phyloP scores from a whole-genome alignment of 1,140 invertebrate species.

The Meloidogyne exigua region DNA sequence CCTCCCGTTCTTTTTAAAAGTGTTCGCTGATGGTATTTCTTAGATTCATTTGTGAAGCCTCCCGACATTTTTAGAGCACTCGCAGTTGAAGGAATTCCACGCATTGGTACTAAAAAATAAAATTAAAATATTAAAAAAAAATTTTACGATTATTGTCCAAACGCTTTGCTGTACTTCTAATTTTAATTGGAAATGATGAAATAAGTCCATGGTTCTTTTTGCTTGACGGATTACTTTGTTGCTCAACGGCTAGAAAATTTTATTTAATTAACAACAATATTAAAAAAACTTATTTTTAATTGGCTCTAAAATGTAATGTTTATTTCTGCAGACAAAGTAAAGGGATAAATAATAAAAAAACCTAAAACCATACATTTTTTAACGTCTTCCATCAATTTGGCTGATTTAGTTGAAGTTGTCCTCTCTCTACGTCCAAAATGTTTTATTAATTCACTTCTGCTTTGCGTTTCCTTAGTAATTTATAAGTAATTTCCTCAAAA shows the following conservation, averaged over 20 bases:
- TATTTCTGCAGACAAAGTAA: neutral
- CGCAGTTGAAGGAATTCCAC: conserved; percentile 29
- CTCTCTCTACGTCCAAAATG: conserved; percentile 41
- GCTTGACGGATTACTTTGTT: conserved; percentile 28
- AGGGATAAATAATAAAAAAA: neutral
- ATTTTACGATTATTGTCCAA: conserved; percentile 43
- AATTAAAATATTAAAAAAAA: conserved; percentile 18
- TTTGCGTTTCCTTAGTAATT: neutral
- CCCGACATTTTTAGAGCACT: conserved; percentile 46
- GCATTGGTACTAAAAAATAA: conserved; percentile 36
- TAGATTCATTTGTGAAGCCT: conserved; percentile 51
- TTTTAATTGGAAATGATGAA: conserved; percentile 42
- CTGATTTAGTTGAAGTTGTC: conserved; percentile 31
- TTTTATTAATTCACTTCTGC: conserved; percentile 6
- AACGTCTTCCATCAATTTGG: conserved; percentile 41
- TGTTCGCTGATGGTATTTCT: conserved; percentile 47
- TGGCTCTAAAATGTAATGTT: neutral
- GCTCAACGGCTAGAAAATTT: conserved; percentile 36
- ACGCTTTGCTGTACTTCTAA: conserved; percentile 41
- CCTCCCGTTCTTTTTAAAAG: conserved; percentile 47
- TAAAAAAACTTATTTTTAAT: neutral
- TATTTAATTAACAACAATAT: too few species aligned
- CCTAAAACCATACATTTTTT: conserved; percentile 31
- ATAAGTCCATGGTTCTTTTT: conserved; percentile 34
- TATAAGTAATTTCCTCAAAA: neutral